Percentiles rank a stretch among this genome's conserved stretches.
These are phyloP conservation scores for Incurvaria masculella DNA, from an alignment of 2,888 invertebrate genomes.

Conservation along the genomic window DNA sequence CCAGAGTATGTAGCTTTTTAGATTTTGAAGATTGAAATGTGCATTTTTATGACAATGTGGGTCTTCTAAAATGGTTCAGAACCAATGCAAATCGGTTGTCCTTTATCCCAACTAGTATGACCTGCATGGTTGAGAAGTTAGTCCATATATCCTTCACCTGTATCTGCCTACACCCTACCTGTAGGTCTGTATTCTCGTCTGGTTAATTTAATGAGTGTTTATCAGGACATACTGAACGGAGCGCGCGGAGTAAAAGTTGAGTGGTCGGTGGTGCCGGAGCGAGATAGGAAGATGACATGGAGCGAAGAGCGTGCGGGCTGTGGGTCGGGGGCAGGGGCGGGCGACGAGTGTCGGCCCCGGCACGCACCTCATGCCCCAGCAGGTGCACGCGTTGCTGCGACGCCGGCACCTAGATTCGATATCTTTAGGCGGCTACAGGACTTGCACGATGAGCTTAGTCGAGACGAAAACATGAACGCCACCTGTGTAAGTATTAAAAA, in stretches of 20 bases:
- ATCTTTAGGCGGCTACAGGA: constrained; percentile 51
- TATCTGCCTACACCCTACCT: too few relatives aligned
- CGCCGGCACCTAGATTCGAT: constrained; percentile 34
- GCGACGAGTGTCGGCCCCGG: constrained; percentile 49
- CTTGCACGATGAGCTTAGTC: constrained; percentile 45
- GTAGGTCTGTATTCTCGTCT: too few relatives aligned
- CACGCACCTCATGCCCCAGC: constrained; percentile 35
- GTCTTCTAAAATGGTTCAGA: too few relatives aligned
- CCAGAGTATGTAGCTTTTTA: too few relatives aligned
- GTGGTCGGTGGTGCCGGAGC: constrained; percentile 46
- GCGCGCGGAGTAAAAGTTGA: constrained; percentile 52
- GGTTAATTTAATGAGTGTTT: too few relatives aligned
- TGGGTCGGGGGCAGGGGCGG: constrained; percentile 49
- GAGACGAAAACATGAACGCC: constrained; percentile 42
- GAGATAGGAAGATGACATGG: constrained; percentile 55
- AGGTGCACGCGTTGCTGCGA: constrained; percentile 32
- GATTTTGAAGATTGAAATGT: too few relatives aligned
- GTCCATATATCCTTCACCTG: too few relatives aligned
- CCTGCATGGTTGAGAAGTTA: too few relatives aligned
- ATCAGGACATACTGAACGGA: constrained; percentile 48
- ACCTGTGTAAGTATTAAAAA: constrained; percentile 39
- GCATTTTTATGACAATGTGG: too few relatives aligned
- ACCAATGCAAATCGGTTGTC: too few relatives aligned
- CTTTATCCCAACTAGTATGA: too few relatives aligned
- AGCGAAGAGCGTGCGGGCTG: too few relatives aligned